These are phyloP conservation scores for Spodoptera littoralis DNA, from an alignment of 2,888 invertebrate species.

Conservation along the genomic window DNA sequence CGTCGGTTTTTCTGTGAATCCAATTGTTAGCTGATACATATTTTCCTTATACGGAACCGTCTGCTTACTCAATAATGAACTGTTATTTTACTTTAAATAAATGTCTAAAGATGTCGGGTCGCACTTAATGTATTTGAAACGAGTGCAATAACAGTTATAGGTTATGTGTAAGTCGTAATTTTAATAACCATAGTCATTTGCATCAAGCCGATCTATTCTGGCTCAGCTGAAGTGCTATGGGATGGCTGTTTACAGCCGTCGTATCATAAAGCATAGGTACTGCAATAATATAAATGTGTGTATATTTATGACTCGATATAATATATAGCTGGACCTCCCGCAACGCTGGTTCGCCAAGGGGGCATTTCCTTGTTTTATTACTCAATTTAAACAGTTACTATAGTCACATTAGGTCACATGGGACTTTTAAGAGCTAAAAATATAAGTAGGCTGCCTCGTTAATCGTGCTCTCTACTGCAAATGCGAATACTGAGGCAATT, in stretches of 20 bases:
- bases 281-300: constrained; percentile 37
- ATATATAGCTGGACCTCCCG: constrained; percentile 48
- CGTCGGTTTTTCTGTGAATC: constrained; percentile 89
- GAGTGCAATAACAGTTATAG: constrained; percentile 44
- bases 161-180: constrained; percentile 48
- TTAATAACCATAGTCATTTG: constrained; percentile 53
- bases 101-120: constrained; percentile 33
- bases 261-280: constrained; percentile 38
- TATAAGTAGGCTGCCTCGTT: not conserved
- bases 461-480: too few relatives aligned
- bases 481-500: too few relatives aligned
- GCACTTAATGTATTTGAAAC: constrained; percentile 30
- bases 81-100: constrained; percentile 28
- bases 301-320: constrained; percentile 40
- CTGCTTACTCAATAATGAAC: constrained; percentile 31
- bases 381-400: constrained; percentile 7
- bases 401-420: not conserved
- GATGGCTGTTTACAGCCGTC: constrained; percentile 32
- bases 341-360: constrained; percentile 5
- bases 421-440: not conserved
- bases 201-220: constrained; percentile 41
- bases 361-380: constrained; percentile 9
- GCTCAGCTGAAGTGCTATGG: constrained; percentile 27
- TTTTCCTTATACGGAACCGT: constrained; percentile 51
- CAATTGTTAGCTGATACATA: constrained; percentile 51